Evolutionary conservation across 37 sponge, comb jelly and placozoan genomes (phyloP).

Genomic region (Geodia barretti): DNA sequence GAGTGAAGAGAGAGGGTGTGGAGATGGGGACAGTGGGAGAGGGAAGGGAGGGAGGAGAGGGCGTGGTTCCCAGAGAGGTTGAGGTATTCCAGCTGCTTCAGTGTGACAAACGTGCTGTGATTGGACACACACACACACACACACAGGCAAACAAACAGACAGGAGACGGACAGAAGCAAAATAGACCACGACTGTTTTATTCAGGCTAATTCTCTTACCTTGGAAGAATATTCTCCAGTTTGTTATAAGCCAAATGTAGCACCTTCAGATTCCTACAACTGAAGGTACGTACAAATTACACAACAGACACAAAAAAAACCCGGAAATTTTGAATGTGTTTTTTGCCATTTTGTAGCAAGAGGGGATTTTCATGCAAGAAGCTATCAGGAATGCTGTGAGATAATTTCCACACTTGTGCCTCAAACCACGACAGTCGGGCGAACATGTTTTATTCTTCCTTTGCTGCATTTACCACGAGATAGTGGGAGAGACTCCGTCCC

Average conservation of each 20-base stretch:
- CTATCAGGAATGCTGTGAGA: no score
- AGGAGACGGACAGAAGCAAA: no score
- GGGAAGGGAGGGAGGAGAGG: constrained; percentile 45
- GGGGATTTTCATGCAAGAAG: no score
- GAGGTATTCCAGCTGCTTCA: constrained; percentile 48
- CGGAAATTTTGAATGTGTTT: no score
- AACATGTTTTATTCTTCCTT: no score
- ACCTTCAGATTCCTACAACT: constrained; percentile 61
- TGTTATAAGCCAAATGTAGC: constrained; percentile 71
- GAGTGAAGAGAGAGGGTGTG: constrained; percentile 55
- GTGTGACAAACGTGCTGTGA: constrained; percentile 39
- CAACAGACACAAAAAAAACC: no score
- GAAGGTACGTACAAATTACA: no score
- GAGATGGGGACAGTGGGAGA: constrained; percentile 43
- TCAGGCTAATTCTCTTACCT: constrained; percentile 50
- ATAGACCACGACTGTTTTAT: no score
- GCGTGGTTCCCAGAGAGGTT: constrained; percentile 73
- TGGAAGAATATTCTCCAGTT: constrained; percentile 35
- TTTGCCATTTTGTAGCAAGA: no score
- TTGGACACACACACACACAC: constrained; percentile 22
- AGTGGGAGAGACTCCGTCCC: background rate
- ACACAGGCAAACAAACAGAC: constrained; percentile 23
- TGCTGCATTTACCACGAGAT: constrained; percentile 15
- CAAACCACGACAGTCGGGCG: no score
- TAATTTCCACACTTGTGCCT: no score